phyloP scores from a whole-genome alignment of 2,797 vertebrate species.

The Pteropus rufus region DNA sequence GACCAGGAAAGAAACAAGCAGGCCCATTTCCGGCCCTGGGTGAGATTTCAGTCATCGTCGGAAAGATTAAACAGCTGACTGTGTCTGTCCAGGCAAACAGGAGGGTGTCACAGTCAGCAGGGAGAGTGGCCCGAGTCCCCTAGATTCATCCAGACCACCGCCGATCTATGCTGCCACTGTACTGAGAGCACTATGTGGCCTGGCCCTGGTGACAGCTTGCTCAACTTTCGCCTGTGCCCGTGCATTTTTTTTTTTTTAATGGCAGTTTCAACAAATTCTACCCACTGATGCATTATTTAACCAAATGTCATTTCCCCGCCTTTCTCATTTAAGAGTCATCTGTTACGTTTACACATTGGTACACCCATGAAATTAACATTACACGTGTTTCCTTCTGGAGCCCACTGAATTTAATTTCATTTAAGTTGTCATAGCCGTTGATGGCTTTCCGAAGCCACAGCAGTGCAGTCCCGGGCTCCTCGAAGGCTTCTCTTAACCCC shows the following conservation, averaged over 20 bases:
- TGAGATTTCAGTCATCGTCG: background rate
- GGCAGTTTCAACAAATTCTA: constrained; percentile 60
- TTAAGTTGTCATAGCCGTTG: constrained; percentile 29
- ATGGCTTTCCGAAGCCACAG: background rate
- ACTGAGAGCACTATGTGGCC: background rate
- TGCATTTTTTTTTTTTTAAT: background rate
- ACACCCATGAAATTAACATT: constrained; percentile 74
- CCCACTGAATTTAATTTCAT: constrained; percentile 60
- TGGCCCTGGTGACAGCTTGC: constrained; percentile 41
- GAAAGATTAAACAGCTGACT: background rate
- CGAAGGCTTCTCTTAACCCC: background rate
- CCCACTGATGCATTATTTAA: constrained; percentile 74
- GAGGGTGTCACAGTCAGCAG: background rate
- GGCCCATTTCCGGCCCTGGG: background rate
- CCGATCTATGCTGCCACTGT: background rate
- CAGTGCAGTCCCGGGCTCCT: background rate
- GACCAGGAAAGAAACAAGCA: background rate
- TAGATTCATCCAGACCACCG: background rate
- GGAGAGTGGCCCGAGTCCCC: background rate
- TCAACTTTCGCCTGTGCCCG: background rate
- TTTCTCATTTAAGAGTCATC: constrained; percentile 72
- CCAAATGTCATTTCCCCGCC: constrained; percentile 72
- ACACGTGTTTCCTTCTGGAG: constrained; percentile 64
- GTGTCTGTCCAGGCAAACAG: background rate
- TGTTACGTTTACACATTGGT: constrained; percentile 75